Evolutionary conservation across 2,113 vertebrate genomes (phyloP).

Genomic region (Pelodiscus sinensis): DNA sequence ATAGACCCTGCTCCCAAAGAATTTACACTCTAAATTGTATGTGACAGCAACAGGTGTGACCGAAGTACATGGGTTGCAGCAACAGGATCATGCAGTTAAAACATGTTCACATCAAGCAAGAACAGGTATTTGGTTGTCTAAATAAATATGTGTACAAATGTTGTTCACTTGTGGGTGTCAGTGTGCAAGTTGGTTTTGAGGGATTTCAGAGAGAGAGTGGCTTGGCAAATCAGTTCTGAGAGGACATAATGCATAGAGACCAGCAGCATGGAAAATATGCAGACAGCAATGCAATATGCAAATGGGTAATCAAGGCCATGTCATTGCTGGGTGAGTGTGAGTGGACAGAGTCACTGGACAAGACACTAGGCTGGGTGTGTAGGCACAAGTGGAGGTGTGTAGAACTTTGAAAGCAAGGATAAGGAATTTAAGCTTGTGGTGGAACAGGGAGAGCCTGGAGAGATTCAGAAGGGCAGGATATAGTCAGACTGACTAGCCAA

Average conservation of each 20-base stretch:
- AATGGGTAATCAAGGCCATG: rapidly evolving
- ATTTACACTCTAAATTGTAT: rapidly evolving
- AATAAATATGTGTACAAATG: not conserved
- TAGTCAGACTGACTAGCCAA: not conserved
- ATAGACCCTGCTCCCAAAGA: not conserved
- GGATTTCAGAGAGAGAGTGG: not conserved
- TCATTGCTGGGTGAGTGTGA: not conserved
- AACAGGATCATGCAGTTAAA: not conserved
- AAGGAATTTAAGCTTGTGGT: not conserved
- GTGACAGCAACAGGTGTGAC: not conserved
- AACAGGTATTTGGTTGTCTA: not conserved
- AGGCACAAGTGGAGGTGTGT: rapidly evolving
- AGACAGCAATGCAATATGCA: rapidly evolving
- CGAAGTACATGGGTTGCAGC: not conserved
- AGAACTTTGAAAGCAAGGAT: not conserved
- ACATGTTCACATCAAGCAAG: not conserved
- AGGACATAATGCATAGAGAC: not conserved
- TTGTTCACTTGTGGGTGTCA: not conserved
- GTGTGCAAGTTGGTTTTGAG: not conserved
- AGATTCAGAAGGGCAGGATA: not conserved
- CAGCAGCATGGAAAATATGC: no score
- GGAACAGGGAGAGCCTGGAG: not conserved
- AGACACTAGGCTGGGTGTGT: not conserved
- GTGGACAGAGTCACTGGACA: not conserved
- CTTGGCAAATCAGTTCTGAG: not conserved